A percentile compares a stretch with the other conserved stretches of the same genome.
These are phyloP conservation scores for Porites evermanni DNA, from an alignment of 92 coral and sea anemone species.

Conservation along the genomic window DNA sequence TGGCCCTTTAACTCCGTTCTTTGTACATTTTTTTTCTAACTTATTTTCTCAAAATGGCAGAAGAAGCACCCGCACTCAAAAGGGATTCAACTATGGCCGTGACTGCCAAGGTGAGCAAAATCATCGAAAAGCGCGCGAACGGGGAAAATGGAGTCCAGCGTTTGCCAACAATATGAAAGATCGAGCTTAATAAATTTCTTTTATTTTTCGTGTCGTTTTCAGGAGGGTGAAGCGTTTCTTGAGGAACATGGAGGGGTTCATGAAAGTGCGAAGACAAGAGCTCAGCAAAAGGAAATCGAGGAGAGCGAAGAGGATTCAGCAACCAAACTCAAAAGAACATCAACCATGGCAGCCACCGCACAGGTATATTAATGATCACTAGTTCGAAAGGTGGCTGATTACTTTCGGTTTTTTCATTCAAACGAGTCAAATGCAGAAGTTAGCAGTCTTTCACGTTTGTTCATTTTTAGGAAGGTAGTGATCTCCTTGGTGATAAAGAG, in stretches of 20 bases:
- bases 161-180: no score
- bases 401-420: conserved; percentile 34
- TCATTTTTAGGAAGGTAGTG: conserved; percentile 87
- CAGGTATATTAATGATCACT: conserved; percentile 57
- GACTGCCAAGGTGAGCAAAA: conserved; percentile 88
- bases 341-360: conserved; percentile 90
- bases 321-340: conserved; percentile 74
- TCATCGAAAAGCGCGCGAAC: conserved; percentile 33
- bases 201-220: conserved; percentile 37
- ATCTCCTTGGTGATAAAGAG: conserved; percentile 89
- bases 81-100: conserved; percentile 91
- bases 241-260: conserved; percentile 85
- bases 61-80: conserved; percentile 87
- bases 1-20: conserved; percentile 26
- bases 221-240: conserved; percentile 97
- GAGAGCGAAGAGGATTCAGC: conserved; percentile 65
- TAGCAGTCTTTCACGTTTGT: conserved; percentile 28
- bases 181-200: conserved; percentile 14
- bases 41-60: conserved; percentile 77
- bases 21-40: conserved; percentile 1
- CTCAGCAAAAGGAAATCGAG: conserved; percentile 81
- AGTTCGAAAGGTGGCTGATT: conserved; percentile 1
- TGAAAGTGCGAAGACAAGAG: conserved; percentile 87
- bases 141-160: no score
- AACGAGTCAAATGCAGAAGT: conserved; percentile 2